Conservation (phyloP, 2,797 vertebrate genomes). For the Sebastes diploproa region DNA sequence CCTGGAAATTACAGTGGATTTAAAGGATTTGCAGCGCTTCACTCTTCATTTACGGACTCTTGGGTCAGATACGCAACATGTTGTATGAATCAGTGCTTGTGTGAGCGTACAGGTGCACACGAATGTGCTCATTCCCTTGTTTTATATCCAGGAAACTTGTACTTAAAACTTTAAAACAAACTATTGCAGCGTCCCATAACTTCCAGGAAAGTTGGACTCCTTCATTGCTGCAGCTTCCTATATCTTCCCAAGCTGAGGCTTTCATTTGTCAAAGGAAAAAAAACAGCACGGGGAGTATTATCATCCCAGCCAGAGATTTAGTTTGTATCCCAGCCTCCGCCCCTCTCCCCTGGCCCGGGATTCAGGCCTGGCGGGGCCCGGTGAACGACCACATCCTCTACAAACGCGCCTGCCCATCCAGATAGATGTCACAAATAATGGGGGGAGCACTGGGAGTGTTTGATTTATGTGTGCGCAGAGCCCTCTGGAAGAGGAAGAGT, state of each 20-base stretch:
- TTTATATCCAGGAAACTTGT: slow-evolving; percentile 55
- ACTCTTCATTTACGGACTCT: slow-evolving; percentile 19
- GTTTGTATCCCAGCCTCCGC: slow-evolving; percentile 41
- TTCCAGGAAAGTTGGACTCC: slow-evolving; percentile 36
- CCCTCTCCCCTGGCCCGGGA: slow-evolving; percentile 19
- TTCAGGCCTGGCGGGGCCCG: slow-evolving; percentile 20
- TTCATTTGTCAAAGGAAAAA: slow-evolving; percentile 31
- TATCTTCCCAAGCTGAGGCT: slow-evolving; percentile 31
- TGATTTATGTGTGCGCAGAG: slow-evolving; percentile 59
- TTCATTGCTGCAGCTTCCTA: slow-evolving; percentile 36
- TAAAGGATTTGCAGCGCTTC: slow-evolving; percentile 38
- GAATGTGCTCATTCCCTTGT: slow-evolving; percentile 19
- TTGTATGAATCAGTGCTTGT: slow-evolving; percentile 33
- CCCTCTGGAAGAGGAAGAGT: slow-evolving; percentile 48
- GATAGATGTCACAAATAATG: slow-evolving; percentile 62
- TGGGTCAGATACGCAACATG: slow-evolving; percentile 11
- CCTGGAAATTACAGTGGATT: slow-evolving; percentile 39
- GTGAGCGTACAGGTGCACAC: slow-evolving; percentile 3
- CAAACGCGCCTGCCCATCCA: slow-evolving; percentile 44
- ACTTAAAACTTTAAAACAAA: slow-evolving; percentile 24
- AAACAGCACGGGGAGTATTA: slow-evolving; percentile 25
- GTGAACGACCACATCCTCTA: slow-evolving; percentile 60
- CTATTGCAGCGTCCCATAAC: slow-evolving; percentile 28
- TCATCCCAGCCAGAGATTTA: slow-evolving; percentile 34
- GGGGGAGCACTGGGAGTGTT: slow-evolving; percentile 30